Conservation (phyloP, 2,888 invertebrate species). For the Eudemis profundana region DNA sequence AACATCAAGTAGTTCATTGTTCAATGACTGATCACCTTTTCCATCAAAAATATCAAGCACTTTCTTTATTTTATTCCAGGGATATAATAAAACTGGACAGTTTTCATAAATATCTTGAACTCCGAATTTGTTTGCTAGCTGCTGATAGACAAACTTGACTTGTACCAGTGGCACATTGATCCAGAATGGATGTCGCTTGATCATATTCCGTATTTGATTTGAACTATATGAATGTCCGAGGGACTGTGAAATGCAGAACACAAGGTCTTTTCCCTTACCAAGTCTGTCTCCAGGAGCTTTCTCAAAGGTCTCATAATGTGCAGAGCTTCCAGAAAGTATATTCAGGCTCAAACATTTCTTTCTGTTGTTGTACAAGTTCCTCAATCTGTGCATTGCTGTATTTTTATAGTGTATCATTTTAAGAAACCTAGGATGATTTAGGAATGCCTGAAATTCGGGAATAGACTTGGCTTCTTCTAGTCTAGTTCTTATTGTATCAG, state of each 20-base stretch:
- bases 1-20: conserved; percentile 61
- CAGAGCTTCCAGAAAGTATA: conserved; percentile 73
- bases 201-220: conserved; percentile 58
- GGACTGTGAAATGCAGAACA: conserved; percentile 70
- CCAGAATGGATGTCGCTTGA: conserved; percentile 79
- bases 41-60: conserved; percentile 55
- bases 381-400: conserved; percentile 68
- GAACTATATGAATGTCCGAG: conserved; percentile 62
- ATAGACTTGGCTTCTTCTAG: conserved; percentile 66
- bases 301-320: conserved; percentile 72
- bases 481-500: conserved; percentile 69
- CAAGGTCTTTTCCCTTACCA: conserved; percentile 76
- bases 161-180: conserved; percentile 76
- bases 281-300: conserved; percentile 76
- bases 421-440: conserved; percentile 74
- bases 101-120: conserved; percentile 74
- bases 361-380: conserved; percentile 64
- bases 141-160: conserved; percentile 68
- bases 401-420: conserved; percentile 78
- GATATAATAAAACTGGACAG: conserved; percentile 74
- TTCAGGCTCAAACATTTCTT: conserved; percentile 79
- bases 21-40: conserved; percentile 46
- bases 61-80: conserved; percentile 75
- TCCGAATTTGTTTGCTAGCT: conserved; percentile 64
- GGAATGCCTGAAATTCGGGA: conserved; percentile 74